Conservation (phyloP, 2,113 vertebrate species). For the Clarias macrocephalus region DNA sequence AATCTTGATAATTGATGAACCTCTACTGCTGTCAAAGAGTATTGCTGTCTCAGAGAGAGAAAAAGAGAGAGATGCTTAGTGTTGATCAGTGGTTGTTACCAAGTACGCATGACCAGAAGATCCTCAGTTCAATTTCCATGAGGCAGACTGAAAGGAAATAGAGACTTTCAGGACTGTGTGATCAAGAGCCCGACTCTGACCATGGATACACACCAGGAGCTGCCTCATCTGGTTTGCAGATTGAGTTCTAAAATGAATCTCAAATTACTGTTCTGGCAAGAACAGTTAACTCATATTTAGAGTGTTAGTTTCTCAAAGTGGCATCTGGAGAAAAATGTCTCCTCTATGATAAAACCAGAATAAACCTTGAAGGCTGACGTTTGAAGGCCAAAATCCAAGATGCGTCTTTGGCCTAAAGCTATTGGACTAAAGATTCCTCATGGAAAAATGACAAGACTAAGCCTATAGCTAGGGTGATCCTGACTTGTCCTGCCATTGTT, state of each 20-base stretch:
- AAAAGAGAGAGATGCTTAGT: background rate
- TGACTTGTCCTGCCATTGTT: background rate
- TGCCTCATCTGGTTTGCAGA: background rate
- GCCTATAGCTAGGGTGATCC: background rate
- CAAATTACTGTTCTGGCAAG: background rate
- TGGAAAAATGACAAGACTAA: background rate
- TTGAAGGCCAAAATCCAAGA: background rate
- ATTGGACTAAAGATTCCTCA: background rate
- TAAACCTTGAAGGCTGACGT: background rate
- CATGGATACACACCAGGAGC: background rate
- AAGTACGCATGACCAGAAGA: background rate
- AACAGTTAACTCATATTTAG: background rate
- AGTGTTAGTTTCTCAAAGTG: background rate
- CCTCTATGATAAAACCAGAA: background rate
- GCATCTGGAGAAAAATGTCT: background rate
- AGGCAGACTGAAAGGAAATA: background rate
- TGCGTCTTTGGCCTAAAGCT: background rate
- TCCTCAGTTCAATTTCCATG: background rate
- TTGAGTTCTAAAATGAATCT: background rate
- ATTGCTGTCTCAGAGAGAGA: background rate
- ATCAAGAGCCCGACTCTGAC: background rate
- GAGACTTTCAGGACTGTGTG: background rate
- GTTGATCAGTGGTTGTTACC: background rate
- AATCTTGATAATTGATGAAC: background rate
- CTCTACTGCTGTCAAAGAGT: background rate